A percentile compares a stretch with the other conserved stretches of the same genome.
phyloP scores from a whole-genome alignment of 2,888 invertebrate genomes.

The Cistogaster globosa region DNA sequence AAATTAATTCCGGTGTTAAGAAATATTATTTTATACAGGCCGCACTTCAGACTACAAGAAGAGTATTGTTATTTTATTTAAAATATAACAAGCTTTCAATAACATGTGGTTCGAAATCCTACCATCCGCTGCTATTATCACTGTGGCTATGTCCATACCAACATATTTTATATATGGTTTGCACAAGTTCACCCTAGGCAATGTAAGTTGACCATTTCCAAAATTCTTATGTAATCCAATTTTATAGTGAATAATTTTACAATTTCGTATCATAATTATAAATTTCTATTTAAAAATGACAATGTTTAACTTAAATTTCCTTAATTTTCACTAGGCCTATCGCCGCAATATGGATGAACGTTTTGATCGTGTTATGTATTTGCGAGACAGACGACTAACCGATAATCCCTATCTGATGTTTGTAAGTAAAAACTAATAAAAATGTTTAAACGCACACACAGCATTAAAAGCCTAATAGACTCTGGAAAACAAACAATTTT shows the following conservation, averaged over 20 bases:
- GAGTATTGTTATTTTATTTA: conserved; percentile 23
- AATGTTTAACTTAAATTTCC: neutral
- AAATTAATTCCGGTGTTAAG: conserved; percentile 2
- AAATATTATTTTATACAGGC: neutral
- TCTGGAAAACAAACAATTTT: too few species aligned
- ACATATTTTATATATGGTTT: conserved; percentile 86
- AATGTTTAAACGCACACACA: conserved; percentile 14
- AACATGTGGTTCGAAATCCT: conserved; percentile 90
- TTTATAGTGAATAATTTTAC: conserved; percentile 72
- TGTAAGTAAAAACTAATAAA: conserved; percentile 82
- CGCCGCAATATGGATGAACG: conserved; percentile 84
- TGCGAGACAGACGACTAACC: conserved; percentile 86
- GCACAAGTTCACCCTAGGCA: conserved; percentile 86
- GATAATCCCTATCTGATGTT: conserved; percentile 86
- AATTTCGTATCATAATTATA: conserved; percentile 74
- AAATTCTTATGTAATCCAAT: conserved; percentile 80
- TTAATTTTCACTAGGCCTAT: conserved; percentile 83
- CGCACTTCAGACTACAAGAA: neutral
- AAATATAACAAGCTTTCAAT: neutral
- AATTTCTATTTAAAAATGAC: neutral
- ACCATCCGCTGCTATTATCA: conserved; percentile 86
- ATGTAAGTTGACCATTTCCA: conserved; percentile 83
- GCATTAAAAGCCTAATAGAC: too few species aligned
- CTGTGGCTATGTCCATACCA: conserved; percentile 85
- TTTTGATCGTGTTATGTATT: conserved; percentile 85